Conservation (phyloP, 2,797 vertebrate species). For the Craterocephalus amniculus region DNA sequence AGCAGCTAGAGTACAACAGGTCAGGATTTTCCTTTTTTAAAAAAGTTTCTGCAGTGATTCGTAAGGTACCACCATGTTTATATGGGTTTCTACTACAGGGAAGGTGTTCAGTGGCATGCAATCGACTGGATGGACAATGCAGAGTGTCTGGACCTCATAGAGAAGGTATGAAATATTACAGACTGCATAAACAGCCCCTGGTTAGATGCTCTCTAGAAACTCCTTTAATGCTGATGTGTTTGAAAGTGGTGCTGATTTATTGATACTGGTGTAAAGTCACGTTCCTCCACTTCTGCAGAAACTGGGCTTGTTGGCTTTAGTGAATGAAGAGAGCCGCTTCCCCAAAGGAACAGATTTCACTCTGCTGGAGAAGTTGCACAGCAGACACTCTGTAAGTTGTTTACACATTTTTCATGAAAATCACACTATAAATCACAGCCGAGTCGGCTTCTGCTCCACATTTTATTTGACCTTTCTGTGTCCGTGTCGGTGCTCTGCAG, state of each 20-base stretch:
- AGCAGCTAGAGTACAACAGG: conserved; percentile 93
- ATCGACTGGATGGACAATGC: conserved; percentile 98
- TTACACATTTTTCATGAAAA: conserved; percentile 20
- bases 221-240: conserved; percentile 17
- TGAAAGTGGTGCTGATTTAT: conserved; percentile 25
- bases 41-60: background rate
- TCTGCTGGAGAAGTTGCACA: conserved; percentile 93
- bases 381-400: conserved; percentile 88
- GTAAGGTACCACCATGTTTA: background rate
- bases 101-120: conserved; percentile 92
- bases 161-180: conserved; percentile 82
- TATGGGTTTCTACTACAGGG: conserved; percentile 72
- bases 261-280: conserved; percentile 13
- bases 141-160: conserved; percentile 92
- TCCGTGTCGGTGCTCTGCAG: conserved; percentile 70
- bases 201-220: conserved; percentile 4
- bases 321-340: conserved; percentile 95
- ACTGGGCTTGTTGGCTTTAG: conserved; percentile 90
- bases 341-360: conserved; percentile 96
- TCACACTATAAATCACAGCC: conserved; percentile 1
- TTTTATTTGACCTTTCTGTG: background rate
- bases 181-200: background rate
- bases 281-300: conserved; percentile 77
- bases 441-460: background rate
- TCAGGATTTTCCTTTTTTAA: conserved; percentile 30